Conservation (phyloP, 2,113 vertebrate genomes). For the Todiramphus chloris region DNA sequence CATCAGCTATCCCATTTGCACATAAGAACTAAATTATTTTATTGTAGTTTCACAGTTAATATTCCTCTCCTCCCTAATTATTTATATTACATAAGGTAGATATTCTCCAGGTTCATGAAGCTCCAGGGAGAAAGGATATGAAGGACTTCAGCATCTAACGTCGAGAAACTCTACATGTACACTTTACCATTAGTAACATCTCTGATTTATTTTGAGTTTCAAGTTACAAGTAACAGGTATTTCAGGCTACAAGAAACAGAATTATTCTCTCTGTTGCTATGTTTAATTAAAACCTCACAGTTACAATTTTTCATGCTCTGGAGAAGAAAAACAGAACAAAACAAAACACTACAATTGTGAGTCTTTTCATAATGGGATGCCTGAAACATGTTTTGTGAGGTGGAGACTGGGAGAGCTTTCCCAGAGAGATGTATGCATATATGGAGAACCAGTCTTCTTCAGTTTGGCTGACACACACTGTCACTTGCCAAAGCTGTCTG, state of each 20-base stretch:
- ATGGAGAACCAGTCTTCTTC: neutral
- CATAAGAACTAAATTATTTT: neutral
- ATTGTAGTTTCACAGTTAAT: neutral
- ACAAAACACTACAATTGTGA: accelerated
- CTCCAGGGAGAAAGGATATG: neutral
- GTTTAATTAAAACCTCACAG: neutral
- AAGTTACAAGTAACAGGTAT: neutral
- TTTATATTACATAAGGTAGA: neutral
- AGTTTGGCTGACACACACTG: neutral
- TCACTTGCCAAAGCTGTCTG: neutral
- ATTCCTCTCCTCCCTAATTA: neutral
- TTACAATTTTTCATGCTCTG: neutral
- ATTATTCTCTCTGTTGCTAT: neutral
- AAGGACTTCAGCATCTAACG: neutral
- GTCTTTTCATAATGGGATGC: neutral
- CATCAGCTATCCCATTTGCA: neutral
- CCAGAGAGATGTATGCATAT: no score
- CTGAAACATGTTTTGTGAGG: neutral
- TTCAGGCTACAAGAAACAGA: neutral
- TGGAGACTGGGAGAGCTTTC: neutral
- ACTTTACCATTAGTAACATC: accelerated
- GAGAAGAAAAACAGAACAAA: no score
- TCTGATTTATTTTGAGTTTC: neutral
- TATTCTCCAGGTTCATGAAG: neutral
- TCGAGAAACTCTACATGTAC: neutral